Evolutionary conservation across 2,113 vertebrate species (phyloP), one percentile per base, ranked within the genome.

Genomic region (Bos indicus): DNA sequence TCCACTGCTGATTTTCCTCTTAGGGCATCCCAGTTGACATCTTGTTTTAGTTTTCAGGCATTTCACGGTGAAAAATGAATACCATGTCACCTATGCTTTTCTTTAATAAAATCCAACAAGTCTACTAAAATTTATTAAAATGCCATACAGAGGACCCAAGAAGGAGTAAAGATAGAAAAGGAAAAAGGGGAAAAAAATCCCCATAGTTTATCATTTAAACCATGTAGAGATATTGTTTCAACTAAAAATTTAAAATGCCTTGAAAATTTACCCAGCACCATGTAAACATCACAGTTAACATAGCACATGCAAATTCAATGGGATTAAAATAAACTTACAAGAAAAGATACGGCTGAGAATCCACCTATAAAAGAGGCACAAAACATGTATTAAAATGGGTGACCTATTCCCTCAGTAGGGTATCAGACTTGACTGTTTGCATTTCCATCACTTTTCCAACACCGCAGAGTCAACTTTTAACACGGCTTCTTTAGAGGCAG

Each of bases 21-120:
- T 28, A 57, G 7, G 48, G 9, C 64, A 95, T 43, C 26, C 91
- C 77, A 26, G 33, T 23, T 89, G 85, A 52, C 46, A 87, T 52
- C 78, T 92, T 62, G 19, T 48, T 92, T 92, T n/a, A 54, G 80
- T 95, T 95, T 96, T 88, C 67, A 91, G 60, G 78, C 26, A 46
- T 54, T 81, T 48, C 74, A 74, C 15, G 30, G 19, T 62, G 25
- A 93, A 91, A 95, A 84, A 80, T 6, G 46, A 57, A 78, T 14
- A 74, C 28, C n/a, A 46, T 6, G 5, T 88, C 51, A 54, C 9
- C n/a, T 83, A 13, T 2, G 15, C 28, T 91, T 67, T 86, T 80
- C 14, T 54, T 52, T 59, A 78, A 93, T 43, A 25, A 93, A 62
- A 74, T 80, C 14, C 12, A 88, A 67, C 43, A 59, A 83, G 51